Evolutionary conservation across 2,113 vertebrate genomes (phyloP).

Genomic region (Mola mola): DNA sequence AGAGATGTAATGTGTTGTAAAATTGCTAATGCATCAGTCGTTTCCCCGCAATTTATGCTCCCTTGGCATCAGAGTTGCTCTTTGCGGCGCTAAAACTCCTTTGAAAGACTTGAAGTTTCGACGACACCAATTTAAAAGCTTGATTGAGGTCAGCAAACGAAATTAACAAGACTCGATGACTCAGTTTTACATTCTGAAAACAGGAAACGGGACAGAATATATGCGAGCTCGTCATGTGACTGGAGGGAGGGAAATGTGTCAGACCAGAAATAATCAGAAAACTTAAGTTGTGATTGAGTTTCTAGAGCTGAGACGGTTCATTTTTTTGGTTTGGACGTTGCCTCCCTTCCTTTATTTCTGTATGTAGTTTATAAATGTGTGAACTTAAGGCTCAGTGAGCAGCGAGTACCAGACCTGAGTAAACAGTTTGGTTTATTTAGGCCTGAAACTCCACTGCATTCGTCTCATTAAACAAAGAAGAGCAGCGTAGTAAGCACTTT

Average conservation of each 20-base stretch:
- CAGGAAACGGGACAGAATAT: background rate
- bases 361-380: too few relatives aligned
- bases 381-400: background rate
- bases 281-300: background rate
- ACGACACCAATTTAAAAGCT: constrained; percentile 9
- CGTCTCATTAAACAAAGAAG: constrained; percentile 41
- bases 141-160: constrained; percentile 8
- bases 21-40: constrained; percentile 1
- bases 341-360: background rate
- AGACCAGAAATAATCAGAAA: background rate
- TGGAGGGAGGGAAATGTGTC: background rate
- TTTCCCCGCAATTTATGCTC: background rate
- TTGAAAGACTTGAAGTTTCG: constrained; percentile 24
- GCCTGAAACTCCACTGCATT: constrained; percentile 26
- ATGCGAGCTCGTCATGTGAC: constrained; percentile 2
- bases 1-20: constrained; percentile 2
- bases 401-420: constrained; percentile 20
- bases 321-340: too few relatives aligned
- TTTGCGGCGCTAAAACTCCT: constrained; percentile 4
- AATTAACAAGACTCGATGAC: background rate
- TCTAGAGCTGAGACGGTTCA: too few relatives aligned
- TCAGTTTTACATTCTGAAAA: constrained; percentile 3
- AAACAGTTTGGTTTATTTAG: constrained; percentile 46
- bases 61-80: background rate
- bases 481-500: constrained; percentile 31